phyloP scores from a whole-genome alignment of 2,797 vertebrate genomes.

The Galago senegalensis region DNA sequence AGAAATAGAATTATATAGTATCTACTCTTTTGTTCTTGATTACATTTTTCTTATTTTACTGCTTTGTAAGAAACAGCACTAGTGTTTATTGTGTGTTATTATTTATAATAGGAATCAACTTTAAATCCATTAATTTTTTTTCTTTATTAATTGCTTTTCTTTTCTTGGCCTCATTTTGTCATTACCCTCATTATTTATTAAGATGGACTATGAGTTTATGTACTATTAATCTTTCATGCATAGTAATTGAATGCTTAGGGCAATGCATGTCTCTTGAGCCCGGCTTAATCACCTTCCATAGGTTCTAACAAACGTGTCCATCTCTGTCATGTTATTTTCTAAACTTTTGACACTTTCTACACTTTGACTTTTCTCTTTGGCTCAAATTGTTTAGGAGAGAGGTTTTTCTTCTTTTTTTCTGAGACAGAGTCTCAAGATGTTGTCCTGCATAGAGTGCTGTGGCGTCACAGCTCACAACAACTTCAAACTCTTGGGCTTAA shows the following conservation, averaged over 20 bases:
- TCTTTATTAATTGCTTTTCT: neutral
- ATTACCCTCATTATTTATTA: neutral
- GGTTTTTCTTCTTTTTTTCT: neutral
- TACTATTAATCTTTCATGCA: neutral
- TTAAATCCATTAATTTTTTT: neutral
- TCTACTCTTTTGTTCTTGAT: neutral
- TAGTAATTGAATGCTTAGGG: neutral
- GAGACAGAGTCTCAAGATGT: too few species aligned
- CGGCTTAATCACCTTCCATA: neutral
- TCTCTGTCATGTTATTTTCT: neutral
- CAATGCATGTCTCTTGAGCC: neutral
- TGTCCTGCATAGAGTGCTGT: too few species aligned
- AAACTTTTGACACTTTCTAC: neutral
- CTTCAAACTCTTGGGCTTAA: too few species aligned
- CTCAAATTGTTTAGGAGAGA: neutral
- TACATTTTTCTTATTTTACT: neutral
- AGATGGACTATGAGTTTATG: neutral
- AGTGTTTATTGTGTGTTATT: neutral
- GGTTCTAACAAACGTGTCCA: neutral
- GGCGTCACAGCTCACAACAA: too few species aligned
- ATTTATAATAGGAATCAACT: neutral
- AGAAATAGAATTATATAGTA: neutral
- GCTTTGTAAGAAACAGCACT: neutral
- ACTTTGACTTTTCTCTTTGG: neutral
- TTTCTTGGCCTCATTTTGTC: neutral